Evolutionary conservation across 2,888 invertebrate species (phyloP), one percentile per base, ranked within the genome.

Genomic region (Eupithecia abbreviata): DNA sequence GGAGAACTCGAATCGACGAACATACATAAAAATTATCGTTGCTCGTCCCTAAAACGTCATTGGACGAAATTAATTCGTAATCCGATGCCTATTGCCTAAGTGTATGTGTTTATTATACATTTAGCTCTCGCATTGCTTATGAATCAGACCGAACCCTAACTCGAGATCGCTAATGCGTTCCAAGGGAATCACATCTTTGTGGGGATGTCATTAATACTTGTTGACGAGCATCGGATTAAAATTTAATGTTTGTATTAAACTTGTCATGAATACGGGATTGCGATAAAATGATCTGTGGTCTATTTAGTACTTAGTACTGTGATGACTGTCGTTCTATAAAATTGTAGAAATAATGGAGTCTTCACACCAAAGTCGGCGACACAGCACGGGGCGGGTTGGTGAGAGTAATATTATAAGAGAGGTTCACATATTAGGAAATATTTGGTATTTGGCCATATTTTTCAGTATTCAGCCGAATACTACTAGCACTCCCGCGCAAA

Each of bases 211-310:
- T 92, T 93, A 92, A 93, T 93, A 91, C 90, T 91, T 84, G 92
- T 91, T 90, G 90, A 88, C 90, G 93, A 92, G 92, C 82, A 87
- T 88, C 86, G 85, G 88, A 92, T 93, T 92, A 92, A 92, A 92
- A 90, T 92, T 92, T 93, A 91, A 93, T 93, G 92, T 91, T 91
- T 89, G 90, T 87, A 92, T 92, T 92, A 92, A 90, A 84, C 87
- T 89, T 87, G 89, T 87, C 85, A 90, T 90, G 90, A 92, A 92
- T 91, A 89, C 83, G 76, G 82, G 86, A 88, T 72, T 66, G 73
- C 41, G 43, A 49, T 18, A 18, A 30, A 47, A 18, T 62, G 62
- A 62, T 58, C 67, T 68, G 43, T 43, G 45, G 9, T n/a, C 43
- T 4, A 43, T 18, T 45, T 47, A 45, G 45, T 45, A 67, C 41